Evolutionary conservation across 1,140 invertebrate genomes (phyloP).

Genomic region (Himalopsyche phryganea): DNA sequence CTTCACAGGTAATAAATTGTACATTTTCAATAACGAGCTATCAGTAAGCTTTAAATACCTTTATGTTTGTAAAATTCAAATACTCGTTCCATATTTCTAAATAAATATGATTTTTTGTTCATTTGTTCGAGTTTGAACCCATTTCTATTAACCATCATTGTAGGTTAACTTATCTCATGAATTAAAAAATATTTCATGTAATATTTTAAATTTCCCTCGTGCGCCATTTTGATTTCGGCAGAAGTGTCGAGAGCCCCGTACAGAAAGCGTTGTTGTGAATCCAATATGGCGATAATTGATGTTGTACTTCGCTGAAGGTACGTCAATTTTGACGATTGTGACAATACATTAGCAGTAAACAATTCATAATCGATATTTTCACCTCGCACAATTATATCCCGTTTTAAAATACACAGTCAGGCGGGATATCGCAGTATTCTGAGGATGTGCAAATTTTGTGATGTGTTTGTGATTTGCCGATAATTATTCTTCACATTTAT

Average conservation of each 20-base stretch:
- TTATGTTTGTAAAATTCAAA: no score
- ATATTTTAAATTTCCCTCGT: slow-evolving; percentile 42
- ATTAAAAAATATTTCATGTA: no score
- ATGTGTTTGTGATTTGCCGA: slow-evolving; percentile 24
- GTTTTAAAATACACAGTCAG: neutral
- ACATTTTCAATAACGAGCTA: no score
- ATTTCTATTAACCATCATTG: no score
- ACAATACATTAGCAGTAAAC: slow-evolving; percentile 23
- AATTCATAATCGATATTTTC: slow-evolving; percentile 4
- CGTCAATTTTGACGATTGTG: slow-evolving; percentile 53
- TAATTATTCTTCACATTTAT: slow-evolving; percentile 17
- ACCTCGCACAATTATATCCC: slow-evolving; percentile 1
- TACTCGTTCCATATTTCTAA: no score
- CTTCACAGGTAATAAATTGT: no score
- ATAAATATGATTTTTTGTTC: no score
- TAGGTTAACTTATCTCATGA: no score
- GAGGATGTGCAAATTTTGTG: slow-evolving; percentile 21
- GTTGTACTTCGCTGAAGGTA: slow-evolving; percentile 55
- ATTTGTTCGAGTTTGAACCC: no score
- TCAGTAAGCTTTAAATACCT: no score
- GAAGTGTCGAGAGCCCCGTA: slow-evolving; percentile 47
- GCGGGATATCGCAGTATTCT: slow-evolving; percentile 1
- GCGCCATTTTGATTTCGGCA: slow-evolving; percentile 35
- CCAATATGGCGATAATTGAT: slow-evolving; percentile 56
- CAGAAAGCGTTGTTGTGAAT: slow-evolving; percentile 55